Conservation (phyloP, 2,113 vertebrate genomes). For the Manacus vitellinus region DNA sequence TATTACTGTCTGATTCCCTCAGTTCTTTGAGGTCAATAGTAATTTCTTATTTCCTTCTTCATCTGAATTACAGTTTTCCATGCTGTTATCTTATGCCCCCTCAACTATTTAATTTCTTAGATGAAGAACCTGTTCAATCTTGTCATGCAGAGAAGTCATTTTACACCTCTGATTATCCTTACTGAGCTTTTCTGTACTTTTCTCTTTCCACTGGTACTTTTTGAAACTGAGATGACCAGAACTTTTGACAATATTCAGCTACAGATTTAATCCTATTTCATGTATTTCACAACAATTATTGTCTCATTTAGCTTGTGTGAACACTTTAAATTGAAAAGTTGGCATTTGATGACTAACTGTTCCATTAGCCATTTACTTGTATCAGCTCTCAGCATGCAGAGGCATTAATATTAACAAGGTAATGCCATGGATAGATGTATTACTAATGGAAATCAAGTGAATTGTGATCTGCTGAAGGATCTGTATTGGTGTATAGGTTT, state of each 20-base stretch:
- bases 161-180: neutral
- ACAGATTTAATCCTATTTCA: neutral
- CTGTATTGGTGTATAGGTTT: neutral
- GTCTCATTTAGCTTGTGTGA: neutral
- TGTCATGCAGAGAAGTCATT: neutral
- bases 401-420: neutral
- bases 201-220: neutral
- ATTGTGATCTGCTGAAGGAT: neutral
- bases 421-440: neutral
- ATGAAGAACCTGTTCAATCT: neutral
- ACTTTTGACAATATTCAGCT: neutral
- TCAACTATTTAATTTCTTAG: neutral
- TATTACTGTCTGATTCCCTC: neutral
- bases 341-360: neutral
- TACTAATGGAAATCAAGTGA: neutral
- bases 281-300: neutral
- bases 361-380: neutral
- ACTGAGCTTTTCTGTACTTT: neutral
- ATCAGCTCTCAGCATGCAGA: neutral
- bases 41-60: neutral
- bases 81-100: neutral
- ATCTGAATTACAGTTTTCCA: neutral
- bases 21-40: neutral
- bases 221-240: neutral
- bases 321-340: conserved; percentile 8